phyloP scores from a whole-genome alignment of 1,140 invertebrate species.

The Papilio machaon region DNA sequence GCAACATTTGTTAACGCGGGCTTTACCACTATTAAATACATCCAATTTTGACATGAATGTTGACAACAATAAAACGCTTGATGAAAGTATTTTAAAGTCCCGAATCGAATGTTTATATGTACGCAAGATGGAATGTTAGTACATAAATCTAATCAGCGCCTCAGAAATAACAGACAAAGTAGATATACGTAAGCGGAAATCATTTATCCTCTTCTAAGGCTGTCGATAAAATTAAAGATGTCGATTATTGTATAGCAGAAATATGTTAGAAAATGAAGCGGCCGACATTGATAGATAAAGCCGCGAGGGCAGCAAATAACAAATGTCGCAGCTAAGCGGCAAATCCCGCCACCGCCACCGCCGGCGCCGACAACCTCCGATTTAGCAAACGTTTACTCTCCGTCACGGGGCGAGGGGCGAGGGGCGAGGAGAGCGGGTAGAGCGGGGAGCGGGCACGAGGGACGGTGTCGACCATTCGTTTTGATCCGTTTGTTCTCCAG shows the following conservation, averaged over 20 bases:
- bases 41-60: no score
- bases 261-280: not conserved
- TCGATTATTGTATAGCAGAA: constrained; percentile 33
- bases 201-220: constrained; percentile 23
- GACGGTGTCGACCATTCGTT: constrained; percentile 59
- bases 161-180: not conserved
- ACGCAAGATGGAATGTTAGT: not conserved
- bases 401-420: constrained; percentile 30
- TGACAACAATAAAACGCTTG: no score
- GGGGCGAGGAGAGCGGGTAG: constrained; percentile 17
- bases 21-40: no score
- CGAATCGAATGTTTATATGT: no score
- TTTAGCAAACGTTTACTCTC: constrained; percentile 43
- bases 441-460: constrained; percentile 33
- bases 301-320: constrained; percentile 49
- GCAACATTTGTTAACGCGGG: no score
- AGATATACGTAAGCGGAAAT: not conserved
- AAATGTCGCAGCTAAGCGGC: constrained; percentile 47
- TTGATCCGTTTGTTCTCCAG: constrained; percentile 62
- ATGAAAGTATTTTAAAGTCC: no score
- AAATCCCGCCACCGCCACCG: constrained; percentile 24
- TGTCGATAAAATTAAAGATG: constrained; percentile 35
- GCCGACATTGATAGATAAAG: constrained; percentile 53
- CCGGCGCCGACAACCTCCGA: constrained; percentile 34
- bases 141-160: not conserved